Conservation (phyloP, 1,140 invertebrate genomes). For the Oryctes rhinoceros region DNA sequence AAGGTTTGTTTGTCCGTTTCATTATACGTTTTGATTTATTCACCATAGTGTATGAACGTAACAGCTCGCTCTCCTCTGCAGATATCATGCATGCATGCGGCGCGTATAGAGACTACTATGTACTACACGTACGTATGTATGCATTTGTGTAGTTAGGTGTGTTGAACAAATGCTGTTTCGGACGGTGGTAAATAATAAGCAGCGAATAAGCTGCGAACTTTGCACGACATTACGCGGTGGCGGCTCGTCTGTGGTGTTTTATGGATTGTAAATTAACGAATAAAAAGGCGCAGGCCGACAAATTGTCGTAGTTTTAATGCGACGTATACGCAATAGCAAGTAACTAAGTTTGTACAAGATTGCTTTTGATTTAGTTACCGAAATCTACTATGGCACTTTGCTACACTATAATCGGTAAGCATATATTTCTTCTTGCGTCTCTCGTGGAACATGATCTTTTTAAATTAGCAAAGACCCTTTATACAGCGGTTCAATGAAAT, state of each 20-base stretch:
- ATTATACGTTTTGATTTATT: conserved; percentile 38
- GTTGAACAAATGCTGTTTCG: conserved; percentile 20
- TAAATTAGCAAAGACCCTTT: too few relatives aligned
- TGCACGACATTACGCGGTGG: background rate
- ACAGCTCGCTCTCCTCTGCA: background rate
- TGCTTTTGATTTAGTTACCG: background rate
- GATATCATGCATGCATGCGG: background rate
- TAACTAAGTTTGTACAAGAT: background rate
- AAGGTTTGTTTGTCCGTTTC: conserved; percentile 38
- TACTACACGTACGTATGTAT: background rate
- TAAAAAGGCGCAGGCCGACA: conserved; percentile 24
- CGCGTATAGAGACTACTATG: background rate
- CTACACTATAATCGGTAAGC: too few relatives aligned
- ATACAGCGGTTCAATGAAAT: too few relatives aligned
- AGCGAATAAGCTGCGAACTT: conserved; percentile 5
- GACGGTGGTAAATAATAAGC: conserved; percentile 21
- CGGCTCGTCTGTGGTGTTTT: conserved; percentile 4
- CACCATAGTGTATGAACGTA: background rate
- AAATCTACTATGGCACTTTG: background rate
- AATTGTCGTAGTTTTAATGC: background rate
- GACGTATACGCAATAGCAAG: background rate
- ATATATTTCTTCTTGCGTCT: too few relatives aligned
- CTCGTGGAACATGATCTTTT: too few relatives aligned
- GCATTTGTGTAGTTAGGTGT: background rate
- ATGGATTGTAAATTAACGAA: conserved; percentile 33